Percentiles rank a stretch among this genome's conserved stretches.
phyloP scores from a whole-genome alignment of 2,113 vertebrate genomes.

The Pteruthius melanotis region DNA sequence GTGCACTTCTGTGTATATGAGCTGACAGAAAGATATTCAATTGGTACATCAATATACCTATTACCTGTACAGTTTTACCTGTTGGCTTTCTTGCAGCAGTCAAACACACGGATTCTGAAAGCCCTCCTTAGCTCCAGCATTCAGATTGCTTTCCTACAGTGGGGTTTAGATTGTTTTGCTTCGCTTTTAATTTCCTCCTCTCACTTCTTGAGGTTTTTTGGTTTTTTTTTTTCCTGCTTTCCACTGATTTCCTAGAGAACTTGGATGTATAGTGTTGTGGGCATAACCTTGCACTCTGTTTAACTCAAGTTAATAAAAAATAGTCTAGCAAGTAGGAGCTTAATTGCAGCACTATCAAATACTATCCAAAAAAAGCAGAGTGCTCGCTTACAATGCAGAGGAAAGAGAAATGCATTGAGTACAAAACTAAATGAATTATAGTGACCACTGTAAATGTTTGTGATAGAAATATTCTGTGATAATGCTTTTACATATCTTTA shows the following conservation, averaged over 20 bases:
- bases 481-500: background rate
- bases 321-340: background rate
- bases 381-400: background rate
- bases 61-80: background rate
- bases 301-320: constrained; percentile 1
- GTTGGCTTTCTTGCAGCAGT: background rate
- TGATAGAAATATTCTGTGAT: background rate
- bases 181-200: constrained; percentile 4
- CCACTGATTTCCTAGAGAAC: background rate
- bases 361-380: background rate
- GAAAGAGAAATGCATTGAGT: background rate
- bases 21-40: background rate
- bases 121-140: background rate
- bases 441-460: background rate
- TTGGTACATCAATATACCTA: background rate
- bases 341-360: background rate
- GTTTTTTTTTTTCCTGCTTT: background rate
- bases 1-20: background rate
- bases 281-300: background rate
- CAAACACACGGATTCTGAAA: background rate
- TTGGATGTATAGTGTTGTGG: background rate
- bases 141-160: background rate
- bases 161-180: background rate
- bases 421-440: background rate
- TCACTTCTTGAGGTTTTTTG: background rate